phyloP scores from a whole-genome alignment of 1,140 invertebrate genomes.

The Drosophila murphyi region DNA sequence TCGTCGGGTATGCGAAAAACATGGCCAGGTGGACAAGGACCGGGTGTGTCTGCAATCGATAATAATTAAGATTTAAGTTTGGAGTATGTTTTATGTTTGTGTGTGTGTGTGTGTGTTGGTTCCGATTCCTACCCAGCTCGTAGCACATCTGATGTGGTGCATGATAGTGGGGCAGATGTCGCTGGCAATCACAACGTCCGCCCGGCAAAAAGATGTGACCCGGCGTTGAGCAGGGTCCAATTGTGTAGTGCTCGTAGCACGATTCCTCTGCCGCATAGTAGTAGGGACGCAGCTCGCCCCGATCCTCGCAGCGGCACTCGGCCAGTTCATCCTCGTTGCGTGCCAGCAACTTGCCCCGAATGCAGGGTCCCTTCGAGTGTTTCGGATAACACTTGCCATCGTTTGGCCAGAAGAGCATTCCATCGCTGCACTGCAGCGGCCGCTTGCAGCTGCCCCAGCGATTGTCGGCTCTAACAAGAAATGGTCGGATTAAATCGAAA shows the following conservation, averaged over 20 bases:
- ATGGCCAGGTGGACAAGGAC: constrained; percentile 90
- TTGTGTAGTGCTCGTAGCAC: constrained; percentile 91
- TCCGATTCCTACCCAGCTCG: constrained; percentile 88
- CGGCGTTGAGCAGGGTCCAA: constrained; percentile 89
- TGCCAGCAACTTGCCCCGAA: constrained; percentile 88
- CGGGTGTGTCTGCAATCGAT: constrained; percentile 86
- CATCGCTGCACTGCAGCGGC: constrained; percentile 86
- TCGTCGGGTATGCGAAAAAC: constrained; percentile 86
- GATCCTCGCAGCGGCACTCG: constrained; percentile 86
- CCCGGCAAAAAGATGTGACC: constrained; percentile 91
- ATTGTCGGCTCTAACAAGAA: constrained; percentile 59
- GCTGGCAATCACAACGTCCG: constrained; percentile 89
- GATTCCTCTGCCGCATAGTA: constrained; percentile 86
- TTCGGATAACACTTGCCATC: constrained; percentile 90
- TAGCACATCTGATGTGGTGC: constrained; percentile 89
- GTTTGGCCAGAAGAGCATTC: constrained; percentile 89
- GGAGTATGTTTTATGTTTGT: not conserved
- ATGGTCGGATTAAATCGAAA: not conserved
- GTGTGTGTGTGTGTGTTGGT: not conserved
- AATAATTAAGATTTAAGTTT: not conserved
- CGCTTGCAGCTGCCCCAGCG: constrained; percentile 89
- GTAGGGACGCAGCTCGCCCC: constrained; percentile 85
- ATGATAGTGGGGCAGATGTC: constrained; percentile 89
- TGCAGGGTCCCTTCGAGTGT: constrained; percentile 90
- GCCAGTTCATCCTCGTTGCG: constrained; percentile 86